phyloP scores from a whole-genome alignment of 2,797 vertebrate genomes.

The Botia almorhae region DNA sequence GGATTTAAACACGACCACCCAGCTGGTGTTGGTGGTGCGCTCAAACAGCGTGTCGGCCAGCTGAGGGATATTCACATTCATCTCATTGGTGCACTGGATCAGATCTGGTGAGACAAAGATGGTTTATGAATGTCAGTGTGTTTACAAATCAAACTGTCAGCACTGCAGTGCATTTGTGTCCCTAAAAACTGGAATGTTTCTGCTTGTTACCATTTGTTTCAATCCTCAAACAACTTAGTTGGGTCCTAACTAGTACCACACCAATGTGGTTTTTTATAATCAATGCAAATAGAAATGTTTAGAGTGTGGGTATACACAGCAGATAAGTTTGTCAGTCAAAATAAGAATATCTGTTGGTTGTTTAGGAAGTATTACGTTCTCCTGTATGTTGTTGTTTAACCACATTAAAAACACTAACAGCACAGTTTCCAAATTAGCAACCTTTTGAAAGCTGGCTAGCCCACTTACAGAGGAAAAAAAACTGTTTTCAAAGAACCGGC shows the following conservation, averaged over 20 bases:
- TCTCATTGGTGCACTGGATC: conserved; percentile 97
- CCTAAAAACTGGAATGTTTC: background rate
- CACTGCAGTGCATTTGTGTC: background rate
- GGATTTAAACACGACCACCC: conserved; percentile 97
- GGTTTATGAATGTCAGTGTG: background rate
- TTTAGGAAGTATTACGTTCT: too few species aligned
- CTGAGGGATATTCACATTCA: conserved; percentile 96
- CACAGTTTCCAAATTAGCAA: background rate
- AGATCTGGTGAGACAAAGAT: conserved; percentile 76
- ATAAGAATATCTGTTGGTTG: too few species aligned
- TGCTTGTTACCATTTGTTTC: background rate
- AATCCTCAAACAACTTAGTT: background rate
- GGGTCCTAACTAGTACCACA: too few species aligned
- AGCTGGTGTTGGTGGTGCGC: conserved; percentile 92
- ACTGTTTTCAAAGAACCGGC: background rate
- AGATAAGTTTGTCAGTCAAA: too few species aligned
- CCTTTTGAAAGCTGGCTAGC: background rate
- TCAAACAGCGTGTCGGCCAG: conserved; percentile 96
- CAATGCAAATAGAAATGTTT: too few species aligned
- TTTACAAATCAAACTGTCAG: background rate
- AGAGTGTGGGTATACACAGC: too few species aligned
- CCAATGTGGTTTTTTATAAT: background rate
- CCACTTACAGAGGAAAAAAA: background rate
- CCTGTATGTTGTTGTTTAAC: too few species aligned
- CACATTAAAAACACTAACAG: background rate